Conservation (phyloP, 2,797 vertebrate species). For the Ibycter americanus region DNA sequence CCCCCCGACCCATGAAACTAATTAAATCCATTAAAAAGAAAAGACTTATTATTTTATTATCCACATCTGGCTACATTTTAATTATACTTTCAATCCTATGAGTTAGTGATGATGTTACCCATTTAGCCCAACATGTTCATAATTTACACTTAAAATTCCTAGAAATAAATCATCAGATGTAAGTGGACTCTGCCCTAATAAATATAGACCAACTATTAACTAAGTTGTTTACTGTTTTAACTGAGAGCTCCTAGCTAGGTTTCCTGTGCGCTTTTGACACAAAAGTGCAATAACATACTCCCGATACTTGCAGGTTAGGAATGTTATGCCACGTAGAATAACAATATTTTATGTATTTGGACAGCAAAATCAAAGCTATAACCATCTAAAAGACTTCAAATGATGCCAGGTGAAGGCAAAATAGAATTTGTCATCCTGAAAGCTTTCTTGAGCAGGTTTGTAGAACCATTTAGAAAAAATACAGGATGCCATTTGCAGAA, state of each 20-base stretch:
- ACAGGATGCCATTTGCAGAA: neutral
- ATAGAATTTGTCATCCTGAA: neutral
- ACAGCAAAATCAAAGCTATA: neutral
- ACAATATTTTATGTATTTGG: neutral
- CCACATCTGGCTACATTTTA: neutral
- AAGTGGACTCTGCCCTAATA: neutral
- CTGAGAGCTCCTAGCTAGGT: neutral
- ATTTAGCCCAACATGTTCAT: neutral
- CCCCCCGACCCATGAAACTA: fast-evolving
- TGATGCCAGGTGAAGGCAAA: neutral
- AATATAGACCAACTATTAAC: neutral
- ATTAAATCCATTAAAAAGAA: neutral
- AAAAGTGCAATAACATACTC: neutral
- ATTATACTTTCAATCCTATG: neutral
- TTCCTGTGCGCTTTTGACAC: neutral
- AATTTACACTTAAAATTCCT: neutral
- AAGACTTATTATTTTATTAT: neutral
- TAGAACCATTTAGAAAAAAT: neutral
- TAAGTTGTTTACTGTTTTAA: neutral
- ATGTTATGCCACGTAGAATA: neutral
- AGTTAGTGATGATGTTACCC: neutral
- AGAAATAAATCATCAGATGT: neutral
- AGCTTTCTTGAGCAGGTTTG: neutral
- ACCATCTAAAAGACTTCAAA: neutral
- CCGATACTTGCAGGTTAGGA: neutral